These are phyloP conservation scores for Brachypterus glaber DNA, from an alignment of 2,888 invertebrate genomes.

Conservation along the genomic window DNA sequence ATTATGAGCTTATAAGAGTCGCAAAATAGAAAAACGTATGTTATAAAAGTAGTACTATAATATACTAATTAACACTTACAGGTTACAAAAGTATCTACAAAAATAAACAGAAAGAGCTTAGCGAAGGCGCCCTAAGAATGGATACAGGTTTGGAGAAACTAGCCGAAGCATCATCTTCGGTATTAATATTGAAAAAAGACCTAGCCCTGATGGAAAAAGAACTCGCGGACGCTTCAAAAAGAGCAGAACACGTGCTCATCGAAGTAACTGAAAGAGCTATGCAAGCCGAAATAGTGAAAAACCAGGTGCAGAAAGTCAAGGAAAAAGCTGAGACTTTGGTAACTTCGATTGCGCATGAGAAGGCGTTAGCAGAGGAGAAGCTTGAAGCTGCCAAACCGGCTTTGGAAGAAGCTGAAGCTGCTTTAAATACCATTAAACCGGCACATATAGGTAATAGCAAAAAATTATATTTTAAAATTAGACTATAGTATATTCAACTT, in stretches of 20 bases:
- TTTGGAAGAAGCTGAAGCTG: slow-evolving; percentile 88
- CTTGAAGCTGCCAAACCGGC: slow-evolving; percentile 94
- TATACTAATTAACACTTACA: too few relatives aligned
- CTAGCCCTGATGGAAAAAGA: slow-evolving; percentile 92
- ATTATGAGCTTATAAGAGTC: too few relatives aligned
- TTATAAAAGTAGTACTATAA: too few relatives aligned
- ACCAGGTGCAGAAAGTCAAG: slow-evolving; percentile 91
- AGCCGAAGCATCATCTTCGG: slow-evolving; percentile 89
- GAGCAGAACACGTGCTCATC: slow-evolving; percentile 76
- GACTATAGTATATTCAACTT: not conserved
- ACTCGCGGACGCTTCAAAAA: slow-evolving; percentile 82
- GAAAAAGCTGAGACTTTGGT: slow-evolving; percentile 89
- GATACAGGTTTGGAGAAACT: slow-evolving; percentile 91
- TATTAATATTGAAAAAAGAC: slow-evolving; percentile 83
- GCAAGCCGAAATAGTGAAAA: slow-evolving; percentile 92
- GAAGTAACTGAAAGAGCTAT: slow-evolving; percentile 81
- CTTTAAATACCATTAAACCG: slow-evolving; percentile 92
- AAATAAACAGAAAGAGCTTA: slow-evolving; percentile 79
- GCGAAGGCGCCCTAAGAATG: slow-evolving; percentile 85
- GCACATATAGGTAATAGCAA: slow-evolving; percentile 78
- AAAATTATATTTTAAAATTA: slow-evolving; percentile 7
- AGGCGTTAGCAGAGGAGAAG: slow-evolving; percentile 83
- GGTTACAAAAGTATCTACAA: slow-evolving; percentile 93
- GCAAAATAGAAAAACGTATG: too few relatives aligned
- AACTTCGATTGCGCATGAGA: slow-evolving; percentile 79